A percentile compares a stretch with the other conserved stretches of the same genome.
These are phyloP conservation scores for Cryptus viduatorius DNA, from an alignment of 2,888 invertebrate genomes.

Conservation along the genomic window DNA sequence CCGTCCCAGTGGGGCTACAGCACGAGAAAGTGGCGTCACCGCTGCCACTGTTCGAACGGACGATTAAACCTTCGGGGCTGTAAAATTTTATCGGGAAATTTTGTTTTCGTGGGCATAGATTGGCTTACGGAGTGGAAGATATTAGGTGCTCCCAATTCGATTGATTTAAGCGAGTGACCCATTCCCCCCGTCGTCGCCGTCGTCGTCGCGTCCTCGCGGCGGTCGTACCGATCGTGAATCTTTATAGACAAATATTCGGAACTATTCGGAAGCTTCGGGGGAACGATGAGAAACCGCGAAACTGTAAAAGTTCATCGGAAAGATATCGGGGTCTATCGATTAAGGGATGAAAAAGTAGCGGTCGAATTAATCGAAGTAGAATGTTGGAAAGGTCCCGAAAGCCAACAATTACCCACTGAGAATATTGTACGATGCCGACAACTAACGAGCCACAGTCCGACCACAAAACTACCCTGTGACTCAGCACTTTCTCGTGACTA, in stretches of 20 bases:
- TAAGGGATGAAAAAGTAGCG: conserved; percentile 1
- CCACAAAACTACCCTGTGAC: conserved; percentile 67
- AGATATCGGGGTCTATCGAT: neutral
- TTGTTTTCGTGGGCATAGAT: conserved; percentile 21
- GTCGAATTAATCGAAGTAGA: conserved; percentile 39
- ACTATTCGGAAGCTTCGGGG: too few species aligned
- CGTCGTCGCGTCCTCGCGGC: neutral
- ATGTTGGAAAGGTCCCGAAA: conserved; percentile 26
- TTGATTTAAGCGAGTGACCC: conserved; percentile 11
- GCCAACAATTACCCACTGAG: conserved; percentile 64
- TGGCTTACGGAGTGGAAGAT: conserved; percentile 12
- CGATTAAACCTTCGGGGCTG: conserved; percentile 35
- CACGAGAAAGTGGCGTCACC: conserved; percentile 2
- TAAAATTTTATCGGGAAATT: conserved; percentile 49
- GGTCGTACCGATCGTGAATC: neutral
- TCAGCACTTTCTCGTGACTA: conserved; percentile 67
- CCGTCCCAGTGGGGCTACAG: neutral
- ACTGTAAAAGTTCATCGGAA: neutral
- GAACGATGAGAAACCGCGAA: neutral
- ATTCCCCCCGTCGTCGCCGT: neutral
- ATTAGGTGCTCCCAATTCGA: conserved; percentile 13
- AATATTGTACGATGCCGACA: conserved; percentile 66
- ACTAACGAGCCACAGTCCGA: conserved; percentile 68
- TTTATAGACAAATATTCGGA: too few species aligned
- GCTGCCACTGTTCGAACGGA: conserved; percentile 16